Evolutionary conservation across 2,888 invertebrate genomes (phyloP).

Genomic region (Diarsia dahlii): DNA sequence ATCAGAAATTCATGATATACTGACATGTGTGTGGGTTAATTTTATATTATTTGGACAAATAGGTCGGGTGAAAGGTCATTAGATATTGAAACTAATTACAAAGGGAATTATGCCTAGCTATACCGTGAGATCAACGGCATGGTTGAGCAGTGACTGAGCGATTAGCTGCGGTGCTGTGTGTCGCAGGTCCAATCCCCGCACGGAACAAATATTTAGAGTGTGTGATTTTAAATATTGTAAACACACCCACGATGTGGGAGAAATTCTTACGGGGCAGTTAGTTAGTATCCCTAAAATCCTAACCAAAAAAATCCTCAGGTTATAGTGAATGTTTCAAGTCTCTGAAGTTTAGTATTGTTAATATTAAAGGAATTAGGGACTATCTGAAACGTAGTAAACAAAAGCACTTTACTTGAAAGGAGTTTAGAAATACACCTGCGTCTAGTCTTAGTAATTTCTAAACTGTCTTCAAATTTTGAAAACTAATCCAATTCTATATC

Average conservation of each 20-base stretch:
- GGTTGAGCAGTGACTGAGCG: not conserved
- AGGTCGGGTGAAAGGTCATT: not conserved
- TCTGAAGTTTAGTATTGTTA: slow-evolving; percentile 37
- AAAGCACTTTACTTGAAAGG: slow-evolving; percentile 49
- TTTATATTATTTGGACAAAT: not conserved
- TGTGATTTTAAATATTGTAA: no score
- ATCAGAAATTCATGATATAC: slow-evolving; percentile 16
- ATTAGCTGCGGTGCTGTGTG: not conserved
- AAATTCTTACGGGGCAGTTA: no score
- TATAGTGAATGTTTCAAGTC: slow-evolving; percentile 1
- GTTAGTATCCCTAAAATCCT: not conserved
- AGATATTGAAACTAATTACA: not conserved
- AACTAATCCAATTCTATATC: not conserved
- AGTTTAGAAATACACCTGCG: slow-evolving; percentile 59
- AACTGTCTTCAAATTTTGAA: slow-evolving; percentile 32
- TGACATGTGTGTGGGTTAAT: not conserved
- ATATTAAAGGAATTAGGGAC: slow-evolving; percentile 46
- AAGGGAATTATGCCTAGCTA: not conserved
- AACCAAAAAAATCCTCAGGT: not conserved
- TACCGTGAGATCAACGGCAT: not conserved
- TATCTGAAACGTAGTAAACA: slow-evolving; percentile 49
- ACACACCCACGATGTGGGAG: no score
- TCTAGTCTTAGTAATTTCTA: slow-evolving; percentile 12
- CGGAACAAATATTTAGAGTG: not conserved
- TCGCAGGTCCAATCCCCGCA: not conserved